These are phyloP conservation scores for Cephus spinipes DNA, from an alignment of 2,888 invertebrate species.

Conservation along the genomic window DNA sequence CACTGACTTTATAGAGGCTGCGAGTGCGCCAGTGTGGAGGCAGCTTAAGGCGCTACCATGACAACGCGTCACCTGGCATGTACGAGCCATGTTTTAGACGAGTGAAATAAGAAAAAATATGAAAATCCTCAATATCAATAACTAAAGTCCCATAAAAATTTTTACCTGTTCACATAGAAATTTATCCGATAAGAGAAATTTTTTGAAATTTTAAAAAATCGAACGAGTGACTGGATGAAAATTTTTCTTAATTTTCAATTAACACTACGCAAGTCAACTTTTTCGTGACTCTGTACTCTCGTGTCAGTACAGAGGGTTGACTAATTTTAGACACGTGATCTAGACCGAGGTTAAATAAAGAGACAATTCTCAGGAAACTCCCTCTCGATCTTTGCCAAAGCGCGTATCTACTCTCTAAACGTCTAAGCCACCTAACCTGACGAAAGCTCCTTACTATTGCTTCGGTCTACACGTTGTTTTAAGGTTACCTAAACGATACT, in stretches of 20 bases:
- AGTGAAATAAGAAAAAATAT: neutral
- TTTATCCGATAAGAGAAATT: neutral
- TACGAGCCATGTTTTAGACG: neutral
- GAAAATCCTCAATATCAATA: neutral
- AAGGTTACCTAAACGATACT: neutral
- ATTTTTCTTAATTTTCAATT: neutral
- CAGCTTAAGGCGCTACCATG: slow-evolving; percentile 31
- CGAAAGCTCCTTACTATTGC: neutral
- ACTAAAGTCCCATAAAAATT: neutral
- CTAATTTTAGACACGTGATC: neutral
- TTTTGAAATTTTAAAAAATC: neutral
- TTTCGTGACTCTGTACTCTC: neutral
- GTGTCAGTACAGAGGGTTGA: neutral
- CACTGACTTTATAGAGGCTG: slow-evolving; percentile 50
- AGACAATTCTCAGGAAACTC: neutral
- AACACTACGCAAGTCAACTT: neutral
- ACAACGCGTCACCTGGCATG: slow-evolving; percentile 35
- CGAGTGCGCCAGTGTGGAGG: slow-evolving; percentile 14
- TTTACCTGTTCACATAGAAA: neutral
- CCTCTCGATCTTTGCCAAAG: neutral
- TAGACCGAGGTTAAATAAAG: neutral
- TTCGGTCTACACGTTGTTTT: neutral
- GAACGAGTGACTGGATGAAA: neutral
- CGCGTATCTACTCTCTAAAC: neutral
- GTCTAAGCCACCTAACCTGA: neutral